These are phyloP conservation scores for Ooceraea biroi DNA, from an alignment of 1,140 invertebrate species.

Conservation along the genomic window DNA sequence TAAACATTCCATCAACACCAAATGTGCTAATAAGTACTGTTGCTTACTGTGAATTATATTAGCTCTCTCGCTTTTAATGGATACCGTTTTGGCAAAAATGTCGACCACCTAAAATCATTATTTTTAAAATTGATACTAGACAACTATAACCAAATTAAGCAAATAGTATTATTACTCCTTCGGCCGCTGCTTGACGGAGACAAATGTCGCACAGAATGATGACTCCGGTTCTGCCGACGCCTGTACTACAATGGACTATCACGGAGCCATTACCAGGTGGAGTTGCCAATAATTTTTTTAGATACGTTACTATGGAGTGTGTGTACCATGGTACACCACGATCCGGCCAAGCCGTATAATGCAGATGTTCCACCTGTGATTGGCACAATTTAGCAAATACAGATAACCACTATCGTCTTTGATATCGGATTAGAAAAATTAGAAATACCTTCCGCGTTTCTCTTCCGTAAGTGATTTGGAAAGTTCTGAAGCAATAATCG, in stretches of 20 bases:
- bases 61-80: constrained; percentile 71
- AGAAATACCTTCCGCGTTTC: constrained; percentile 89
- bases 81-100: constrained; percentile 68
- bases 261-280: constrained; percentile 95
- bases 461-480: constrained; percentile 90
- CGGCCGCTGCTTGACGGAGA: constrained; percentile 74
- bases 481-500: constrained; percentile 97
- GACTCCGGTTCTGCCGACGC: constrained; percentile 90
- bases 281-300: constrained; percentile 88
- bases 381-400: neutral
- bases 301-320: constrained; percentile 90
- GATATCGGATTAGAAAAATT: neutral
- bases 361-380: constrained; percentile 96
- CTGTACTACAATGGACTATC: constrained; percentile 92
- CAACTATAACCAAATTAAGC: neutral
- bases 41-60: constrained; percentile 81
- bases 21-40: constrained; percentile 79
- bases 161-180: constrained; percentile 67
- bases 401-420: neutral
- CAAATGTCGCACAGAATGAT: constrained; percentile 87
- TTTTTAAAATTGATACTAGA: neutral
- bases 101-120: constrained; percentile 71
- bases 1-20: constrained; percentile 78
- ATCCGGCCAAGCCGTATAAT: constrained; percentile 99
- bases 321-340: constrained; percentile 94